These are phyloP conservation scores for Prenolepis imparis DNA, from an alignment of 2,888 invertebrate species.

Conservation along the genomic window DNA sequence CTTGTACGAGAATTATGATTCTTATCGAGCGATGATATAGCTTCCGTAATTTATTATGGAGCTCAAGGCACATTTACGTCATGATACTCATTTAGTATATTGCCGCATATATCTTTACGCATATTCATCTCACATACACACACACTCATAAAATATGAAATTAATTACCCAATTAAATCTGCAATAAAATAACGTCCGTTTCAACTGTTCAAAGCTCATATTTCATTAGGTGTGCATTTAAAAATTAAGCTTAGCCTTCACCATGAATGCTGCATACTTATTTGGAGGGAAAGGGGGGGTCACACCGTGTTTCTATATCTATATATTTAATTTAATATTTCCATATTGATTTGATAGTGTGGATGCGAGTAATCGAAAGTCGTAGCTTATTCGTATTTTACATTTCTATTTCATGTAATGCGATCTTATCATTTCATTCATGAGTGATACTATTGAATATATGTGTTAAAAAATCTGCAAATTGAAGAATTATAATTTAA, in stretches of 20 bases:
- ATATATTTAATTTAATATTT: not conserved
- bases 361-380: slow-evolving; percentile 8
- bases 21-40: slow-evolving; percentile 27
- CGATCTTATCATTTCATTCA: not conserved
- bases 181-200: not conserved
- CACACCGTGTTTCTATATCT: not conserved
- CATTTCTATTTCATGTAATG: not conserved
- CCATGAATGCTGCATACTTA: not conserved
- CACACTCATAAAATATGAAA: slow-evolving; percentile 25
- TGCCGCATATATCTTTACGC: slow-evolving; percentile 4
- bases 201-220: not conserved
- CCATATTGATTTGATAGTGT: not conserved
- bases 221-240: not conserved
- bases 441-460: not conserved
- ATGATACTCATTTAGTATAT: slow-evolving; percentile 32
- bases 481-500: not conserved
- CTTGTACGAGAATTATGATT: slow-evolving; percentile 34
- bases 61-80: slow-evolving; percentile 28
- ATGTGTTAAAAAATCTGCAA: not conserved
- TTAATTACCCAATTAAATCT: slow-evolving; percentile 35
- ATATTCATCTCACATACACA: slow-evolving; percentile 3
- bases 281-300: not conserved
- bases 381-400: not conserved
- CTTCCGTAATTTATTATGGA: slow-evolving; percentile 38
- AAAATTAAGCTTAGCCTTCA: not conserved